Conservation (phyloP, 30 jellyfish, hydroid and myxozoan species). For the Aurelia aurita region DNA sequence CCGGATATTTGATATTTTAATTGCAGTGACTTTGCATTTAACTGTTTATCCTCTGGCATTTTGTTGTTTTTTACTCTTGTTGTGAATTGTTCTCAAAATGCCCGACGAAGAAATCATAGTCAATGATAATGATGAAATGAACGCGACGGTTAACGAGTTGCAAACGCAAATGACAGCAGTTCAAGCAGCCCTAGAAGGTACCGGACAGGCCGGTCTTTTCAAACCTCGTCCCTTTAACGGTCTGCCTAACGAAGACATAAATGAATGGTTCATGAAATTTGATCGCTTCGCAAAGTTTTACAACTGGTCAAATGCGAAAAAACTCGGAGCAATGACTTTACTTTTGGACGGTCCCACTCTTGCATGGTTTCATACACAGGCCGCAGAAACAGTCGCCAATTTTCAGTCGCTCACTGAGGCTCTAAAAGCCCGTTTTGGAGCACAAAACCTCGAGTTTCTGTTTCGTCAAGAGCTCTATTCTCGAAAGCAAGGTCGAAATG, state of each 20-base stretch:
- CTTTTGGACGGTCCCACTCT: constrained; percentile 44
- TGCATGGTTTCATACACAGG: constrained; percentile 24
- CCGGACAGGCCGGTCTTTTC: constrained; percentile 43
- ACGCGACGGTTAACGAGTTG: constrained; percentile 40
- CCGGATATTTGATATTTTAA: too few species aligned
- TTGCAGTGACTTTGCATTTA: too few species aligned
- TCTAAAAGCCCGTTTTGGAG: constrained; percentile 23
- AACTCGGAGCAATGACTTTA: constrained; percentile 18
- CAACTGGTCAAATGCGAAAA: constrained; percentile 17
- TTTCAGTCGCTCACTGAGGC: constrained; percentile 2
- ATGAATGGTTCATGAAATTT: constrained; percentile 21
- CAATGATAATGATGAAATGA: neutral
- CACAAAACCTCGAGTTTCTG: constrained; percentile 3
- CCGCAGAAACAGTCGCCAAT: constrained; percentile 7
- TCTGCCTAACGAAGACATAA: constrained; percentile 20
- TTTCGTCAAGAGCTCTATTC: constrained; percentile 41
- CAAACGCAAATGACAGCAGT: constrained; percentile 33
- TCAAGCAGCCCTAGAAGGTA: constrained; percentile 51
- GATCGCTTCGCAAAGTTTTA: constrained; percentile 3
- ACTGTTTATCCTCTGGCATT: too few species aligned
- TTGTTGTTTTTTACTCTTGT: too few species aligned
- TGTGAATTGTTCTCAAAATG: too few species aligned
- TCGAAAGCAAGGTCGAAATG: constrained; percentile 18
- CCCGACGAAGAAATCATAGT: too few species aligned
- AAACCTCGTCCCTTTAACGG: constrained; percentile 43